Conservation (phyloP, 2,113 vertebrate genomes). For the Carassius auratus region DNA sequence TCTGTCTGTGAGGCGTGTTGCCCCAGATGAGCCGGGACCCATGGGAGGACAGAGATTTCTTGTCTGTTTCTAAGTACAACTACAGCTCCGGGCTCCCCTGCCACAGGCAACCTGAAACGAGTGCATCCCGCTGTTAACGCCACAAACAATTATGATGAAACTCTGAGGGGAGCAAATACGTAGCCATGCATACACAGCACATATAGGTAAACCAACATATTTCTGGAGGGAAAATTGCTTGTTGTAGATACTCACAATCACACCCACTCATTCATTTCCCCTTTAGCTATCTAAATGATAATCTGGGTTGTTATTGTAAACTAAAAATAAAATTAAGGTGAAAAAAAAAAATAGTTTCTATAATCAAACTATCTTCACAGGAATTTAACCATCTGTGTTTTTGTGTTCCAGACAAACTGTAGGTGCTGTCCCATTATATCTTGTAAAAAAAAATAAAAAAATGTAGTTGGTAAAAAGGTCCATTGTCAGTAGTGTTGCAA, state of each 20-base stretch:
- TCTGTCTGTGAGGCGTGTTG: conserved; percentile 3
- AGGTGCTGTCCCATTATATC: neutral
- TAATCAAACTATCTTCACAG: neutral
- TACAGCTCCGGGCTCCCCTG: conserved; percentile 57
- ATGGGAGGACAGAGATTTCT: neutral
- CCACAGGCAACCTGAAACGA: conserved; percentile 53
- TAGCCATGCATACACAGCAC: neutral
- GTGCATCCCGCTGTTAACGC: conserved; percentile 58
- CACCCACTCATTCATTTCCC: neutral
- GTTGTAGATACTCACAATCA: neutral
- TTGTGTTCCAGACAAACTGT: neutral
- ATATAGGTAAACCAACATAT: conserved; percentile 1
- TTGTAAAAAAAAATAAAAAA: too few species aligned
- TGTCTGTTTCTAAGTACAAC: conserved; percentile 58
- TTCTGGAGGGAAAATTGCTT: neutral
- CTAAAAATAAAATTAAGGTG: neutral
- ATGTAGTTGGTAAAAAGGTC: neutral
- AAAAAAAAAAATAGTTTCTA: neutral
- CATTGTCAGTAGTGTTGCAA: neutral
- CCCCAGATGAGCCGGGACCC: conserved; percentile 23
- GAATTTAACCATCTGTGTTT: neutral
- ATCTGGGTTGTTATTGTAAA: neutral
- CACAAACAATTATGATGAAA: conserved; percentile 68
- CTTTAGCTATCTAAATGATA: neutral
- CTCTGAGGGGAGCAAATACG: conserved; percentile 29